Base-by-base conservation (phyloP, 92 coral and sea anemone species). In the Zoanthus gigantus region DNA sequence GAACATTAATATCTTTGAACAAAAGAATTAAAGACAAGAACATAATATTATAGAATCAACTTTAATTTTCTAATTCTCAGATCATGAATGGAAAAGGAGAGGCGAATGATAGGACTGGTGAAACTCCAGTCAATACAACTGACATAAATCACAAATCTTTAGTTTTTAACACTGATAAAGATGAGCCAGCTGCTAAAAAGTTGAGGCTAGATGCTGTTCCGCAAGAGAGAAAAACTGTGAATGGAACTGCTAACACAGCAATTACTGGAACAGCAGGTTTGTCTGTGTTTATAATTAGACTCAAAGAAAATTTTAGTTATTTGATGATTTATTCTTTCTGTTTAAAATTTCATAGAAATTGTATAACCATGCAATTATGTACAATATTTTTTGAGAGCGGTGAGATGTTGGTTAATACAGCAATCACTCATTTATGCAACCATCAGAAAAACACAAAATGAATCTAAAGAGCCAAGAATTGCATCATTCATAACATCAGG, bases 21-120 rank as follows among this genome's bases (percentile, higher is more conserved):
- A 37, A 37, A 37, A 37, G 42, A 37, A 37, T 37, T 37, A 37
- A 37, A 37, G 42, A 2, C 42, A 37, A 37, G 42, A 4, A 4
- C 42, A 0, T 37, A 37, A 37, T 37, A 4, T 37, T 37, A 37
- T 37, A 37, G 4, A 37, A 37, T 37, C 13, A 60, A 30, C 3
- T 67, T 67, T 67, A 63, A 0, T 23, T 67, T 23, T 23, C 14
- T 5, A 67, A 23, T 30, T 13, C 6, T 8, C 67, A 80, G 85
- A 80, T 80, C 73, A 16, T 80, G 58, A 80, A 80, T 80, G 74
- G 56, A 63, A 80, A 69, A 63, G 74, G 23, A 45, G 61, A 61
- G 15, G 58, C 8, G n/a, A 50, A 2, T 50, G 30, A 44, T 57
- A 23, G 47, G 18, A 30, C 5, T 18, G 58, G 72, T 17, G 34